phyloP scores from a whole-genome alignment of 2,113 vertebrate species.

The Meles meles region DNA sequence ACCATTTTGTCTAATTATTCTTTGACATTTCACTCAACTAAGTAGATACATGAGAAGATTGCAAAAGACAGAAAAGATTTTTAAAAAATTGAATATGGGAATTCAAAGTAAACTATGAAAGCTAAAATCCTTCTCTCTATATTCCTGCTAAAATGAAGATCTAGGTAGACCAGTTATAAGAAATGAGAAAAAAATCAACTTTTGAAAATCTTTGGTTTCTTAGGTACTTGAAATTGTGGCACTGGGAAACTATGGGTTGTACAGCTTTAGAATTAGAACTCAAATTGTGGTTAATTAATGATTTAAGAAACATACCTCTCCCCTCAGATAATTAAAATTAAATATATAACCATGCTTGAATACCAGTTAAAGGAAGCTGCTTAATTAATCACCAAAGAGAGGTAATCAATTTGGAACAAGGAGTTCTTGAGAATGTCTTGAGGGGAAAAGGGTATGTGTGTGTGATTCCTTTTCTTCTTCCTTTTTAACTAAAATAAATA shows the following conservation, averaged over 20 bases:
- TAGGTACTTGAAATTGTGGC: background rate
- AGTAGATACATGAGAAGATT: background rate
- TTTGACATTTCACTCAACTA: background rate
- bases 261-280: background rate
- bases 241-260: background rate
- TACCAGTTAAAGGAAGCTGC: background rate
- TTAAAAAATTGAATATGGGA: background rate
- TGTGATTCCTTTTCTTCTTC: background rate
- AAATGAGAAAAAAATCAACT: background rate
- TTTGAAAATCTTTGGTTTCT: background rate
- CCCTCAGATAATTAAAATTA: background rate
- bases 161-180: background rate
- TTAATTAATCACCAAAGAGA: background rate
- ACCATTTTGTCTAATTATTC: background rate
- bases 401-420: background rate
- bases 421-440: background rate
- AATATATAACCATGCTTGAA: background rate
- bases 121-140: background rate
- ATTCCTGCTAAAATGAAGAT: background rate
- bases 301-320: conserved; percentile 7
- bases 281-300: background rate
- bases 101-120: background rate
- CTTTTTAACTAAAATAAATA: background rate
- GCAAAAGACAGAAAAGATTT: background rate
- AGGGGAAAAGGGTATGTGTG: background rate